These are phyloP conservation scores for Plodia interpunctella DNA, from an alignment of 1,140 invertebrate genomes.

Conservation along the genomic window DNA sequence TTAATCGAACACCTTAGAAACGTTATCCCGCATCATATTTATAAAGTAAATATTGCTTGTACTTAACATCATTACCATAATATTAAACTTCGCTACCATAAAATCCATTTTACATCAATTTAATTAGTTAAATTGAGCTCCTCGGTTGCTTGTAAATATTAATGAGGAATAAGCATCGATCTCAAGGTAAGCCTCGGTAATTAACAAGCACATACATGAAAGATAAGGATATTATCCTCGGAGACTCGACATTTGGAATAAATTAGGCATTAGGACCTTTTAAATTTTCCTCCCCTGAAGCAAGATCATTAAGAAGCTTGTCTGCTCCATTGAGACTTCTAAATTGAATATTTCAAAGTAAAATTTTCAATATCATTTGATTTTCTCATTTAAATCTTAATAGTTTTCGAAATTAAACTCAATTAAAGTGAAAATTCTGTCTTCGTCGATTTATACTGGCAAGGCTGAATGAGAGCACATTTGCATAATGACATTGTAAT, in stretches of 20 bases:
- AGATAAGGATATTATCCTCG: constrained; percentile 5
- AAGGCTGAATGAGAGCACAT: no score
- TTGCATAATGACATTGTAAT: no score
- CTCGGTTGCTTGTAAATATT: constrained; percentile 9
- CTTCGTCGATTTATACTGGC: no score
- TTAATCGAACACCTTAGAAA: no score
- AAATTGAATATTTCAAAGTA: constrained; percentile 5
- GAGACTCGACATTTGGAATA: constrained; percentile 3
- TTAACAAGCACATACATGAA: constrained; percentile 11
- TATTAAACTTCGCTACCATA: not conserved
- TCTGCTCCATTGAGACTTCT: not conserved
- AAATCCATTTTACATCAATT: constrained; percentile 9
- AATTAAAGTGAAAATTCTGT: no score
- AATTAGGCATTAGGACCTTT: constrained; percentile 9
- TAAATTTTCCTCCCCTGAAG: constrained; percentile 5
- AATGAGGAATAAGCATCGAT: constrained; percentile 12
- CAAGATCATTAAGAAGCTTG: constrained; percentile 1
- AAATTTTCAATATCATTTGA: not conserved
- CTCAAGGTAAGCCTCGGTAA: constrained; percentile 7
- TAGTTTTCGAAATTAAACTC: not conserved
- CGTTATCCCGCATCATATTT: no score
- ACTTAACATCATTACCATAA: not conserved
- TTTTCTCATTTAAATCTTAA: not conserved
- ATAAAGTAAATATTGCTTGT: no score
- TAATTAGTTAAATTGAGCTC: constrained; percentile 1